Base-by-base conservation (phyloP, 2,113 vertebrate species). In the Orthonyx spaldingii region DNA sequence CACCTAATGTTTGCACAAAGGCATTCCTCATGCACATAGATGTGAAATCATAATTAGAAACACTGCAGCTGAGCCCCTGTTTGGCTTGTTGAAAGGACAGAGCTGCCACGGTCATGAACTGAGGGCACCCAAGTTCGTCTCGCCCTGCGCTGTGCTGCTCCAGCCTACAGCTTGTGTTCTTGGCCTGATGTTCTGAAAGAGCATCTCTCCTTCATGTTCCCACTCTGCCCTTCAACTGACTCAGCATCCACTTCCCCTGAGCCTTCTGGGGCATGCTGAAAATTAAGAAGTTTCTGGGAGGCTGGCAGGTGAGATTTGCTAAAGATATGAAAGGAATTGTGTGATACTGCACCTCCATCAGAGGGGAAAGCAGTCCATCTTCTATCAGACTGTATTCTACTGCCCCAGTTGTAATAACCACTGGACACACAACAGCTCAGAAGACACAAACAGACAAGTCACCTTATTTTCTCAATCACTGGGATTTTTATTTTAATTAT, bases 191-290 rank as follows among this genome's bases (percentile, higher is more conserved):
- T 20, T 61, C 37, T 66, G 27, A 59, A 33, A 22, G 18, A 7
- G 59, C n/a, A n/a, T n/a, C n/a, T n/a, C n/a, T n/a, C n/a, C n/a
- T n/a, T n/a, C n/a, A n/a, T 75, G 26, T 27, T 65, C 24, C 44
- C 6, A 17, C 7, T 50, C 44, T 35, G 39, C 37, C 10, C 17
- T 13, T 24, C 10, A 50, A 7, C 14, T 26, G 16, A 39, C 39
- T 47, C 0, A 0, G 49, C 32, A 74, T 7, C 8, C 3, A 0
- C 19, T 20, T 61, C 11, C 10, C 13, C 28, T 23, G 10, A 41
- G 52, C 13, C 16, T 84, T 52, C 74, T 37, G 19, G 16, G 3
- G 6, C 2, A 20, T 0, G 0, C 8, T 60, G 50, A 53, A 47
- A 64, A 64, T 24, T 7, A 52, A 23, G 16, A 74, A 60, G 37